Evolutionary conservation across 2,888 invertebrate genomes (phyloP).

Genomic region (Lamproptera curius): DNA sequence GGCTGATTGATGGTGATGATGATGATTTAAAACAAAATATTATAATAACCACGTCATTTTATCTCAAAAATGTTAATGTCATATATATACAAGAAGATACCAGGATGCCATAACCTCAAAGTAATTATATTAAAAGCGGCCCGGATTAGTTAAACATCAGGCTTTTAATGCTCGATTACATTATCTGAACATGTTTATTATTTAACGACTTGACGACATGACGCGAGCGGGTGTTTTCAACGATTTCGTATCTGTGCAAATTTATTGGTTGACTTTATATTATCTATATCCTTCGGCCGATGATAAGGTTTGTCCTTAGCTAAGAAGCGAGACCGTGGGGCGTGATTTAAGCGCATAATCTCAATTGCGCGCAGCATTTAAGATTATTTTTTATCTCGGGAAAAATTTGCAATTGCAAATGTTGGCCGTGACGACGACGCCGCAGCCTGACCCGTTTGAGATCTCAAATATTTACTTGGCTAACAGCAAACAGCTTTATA

Average conservation of each 20-base stretch:
- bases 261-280: constrained; percentile 8
- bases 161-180: neutral
- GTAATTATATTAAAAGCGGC: no score
- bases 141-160: no score
- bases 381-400: constrained; percentile 71
- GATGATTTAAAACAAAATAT: no score
- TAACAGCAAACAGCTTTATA: constrained; percentile 64
- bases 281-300: constrained; percentile 8
- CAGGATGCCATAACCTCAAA: no score
- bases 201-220: neutral
- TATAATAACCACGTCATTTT: no score
- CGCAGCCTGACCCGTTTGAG: constrained; percentile 65
- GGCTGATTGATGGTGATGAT: no score
- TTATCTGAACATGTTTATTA: neutral
- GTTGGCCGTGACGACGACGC: constrained; percentile 53
- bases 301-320: constrained; percentile 16
- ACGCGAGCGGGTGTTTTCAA: neutral
- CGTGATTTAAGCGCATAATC: constrained; percentile 54
- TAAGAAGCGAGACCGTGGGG: constrained; percentile 29
- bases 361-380: constrained; percentile 49
- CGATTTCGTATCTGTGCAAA: constrained; percentile 11
- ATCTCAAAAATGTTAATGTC: no score
- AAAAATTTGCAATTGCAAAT: constrained; percentile 71
- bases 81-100: no score
- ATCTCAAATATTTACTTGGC: constrained; percentile 64